phyloP scores from a whole-genome alignment of 2,113 vertebrate genomes.

The Xenopus borealis region DNA sequence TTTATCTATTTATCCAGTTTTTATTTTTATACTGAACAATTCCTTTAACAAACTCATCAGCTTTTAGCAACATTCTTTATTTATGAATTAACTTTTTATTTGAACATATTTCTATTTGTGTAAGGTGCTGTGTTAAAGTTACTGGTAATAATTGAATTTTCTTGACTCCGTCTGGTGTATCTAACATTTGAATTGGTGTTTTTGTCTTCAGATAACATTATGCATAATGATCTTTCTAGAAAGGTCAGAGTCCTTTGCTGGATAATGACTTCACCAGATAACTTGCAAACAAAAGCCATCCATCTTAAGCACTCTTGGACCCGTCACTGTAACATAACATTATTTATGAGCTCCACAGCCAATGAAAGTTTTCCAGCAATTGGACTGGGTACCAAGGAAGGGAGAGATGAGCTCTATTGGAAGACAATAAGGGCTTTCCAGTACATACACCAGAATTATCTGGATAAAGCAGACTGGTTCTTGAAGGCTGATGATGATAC shows the following conservation, averaged over 20 bases:
- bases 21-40: too few species aligned
- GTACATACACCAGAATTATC: conserved; percentile 65
- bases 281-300: conserved; percentile 58
- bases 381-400: conserved; percentile 65
- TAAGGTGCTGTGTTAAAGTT: too few species aligned
- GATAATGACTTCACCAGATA: conserved; percentile 64
- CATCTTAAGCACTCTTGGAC: conserved; percentile 66
- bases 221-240: conserved; percentile 58
- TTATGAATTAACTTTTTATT: too few species aligned
- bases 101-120: too few species aligned
- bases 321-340: conserved; percentile 60
- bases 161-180: too few species aligned
- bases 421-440: conserved; percentile 71
- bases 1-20: too few species aligned
- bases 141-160: too few species aligned
- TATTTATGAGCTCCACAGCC: conserved; percentile 69
- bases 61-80: too few species aligned
- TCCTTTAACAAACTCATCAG: too few species aligned
- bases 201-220: too few species aligned
- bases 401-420: conserved; percentile 69
- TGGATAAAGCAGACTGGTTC: conserved; percentile 66
- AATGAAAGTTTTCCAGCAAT: conserved; percentile 60
- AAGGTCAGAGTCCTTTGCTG: conserved; percentile 71
- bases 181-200: too few species aligned
- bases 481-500: conserved; percentile 72